phyloP scores from a whole-genome alignment of 2,888 invertebrate species.

The Heliconius ismenius region DNA sequence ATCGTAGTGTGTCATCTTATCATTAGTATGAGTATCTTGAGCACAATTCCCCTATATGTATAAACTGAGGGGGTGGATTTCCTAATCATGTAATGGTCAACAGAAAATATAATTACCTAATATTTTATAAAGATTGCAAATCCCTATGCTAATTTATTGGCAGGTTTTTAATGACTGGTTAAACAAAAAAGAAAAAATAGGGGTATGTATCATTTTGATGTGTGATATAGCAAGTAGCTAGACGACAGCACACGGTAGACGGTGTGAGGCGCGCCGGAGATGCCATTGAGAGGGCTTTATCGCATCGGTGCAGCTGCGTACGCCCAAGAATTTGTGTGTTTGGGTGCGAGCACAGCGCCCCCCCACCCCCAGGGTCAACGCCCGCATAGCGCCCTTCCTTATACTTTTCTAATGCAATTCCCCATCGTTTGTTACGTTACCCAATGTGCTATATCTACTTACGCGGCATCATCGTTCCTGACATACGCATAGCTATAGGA shows the following conservation, averaged over 20 bases:
- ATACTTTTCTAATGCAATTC: slow-evolving; percentile 46
- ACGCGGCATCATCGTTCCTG: neutral
- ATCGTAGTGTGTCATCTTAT: too few species aligned
- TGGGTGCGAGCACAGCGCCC: slow-evolving; percentile 49
- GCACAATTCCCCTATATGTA: too few species aligned
- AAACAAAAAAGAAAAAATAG: neutral
- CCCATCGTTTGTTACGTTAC: slow-evolving; percentile 43
- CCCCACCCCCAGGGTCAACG: slow-evolving; percentile 42
- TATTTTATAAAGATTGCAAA: neutral
- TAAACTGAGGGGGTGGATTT: neutral
- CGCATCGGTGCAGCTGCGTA: slow-evolving; percentile 61
- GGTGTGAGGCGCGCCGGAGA: slow-evolving; percentile 56
- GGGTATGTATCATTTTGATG: neutral
- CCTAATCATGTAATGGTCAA: neutral
- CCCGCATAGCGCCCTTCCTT: slow-evolving; percentile 49
- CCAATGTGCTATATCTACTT: slow-evolving; percentile 10
- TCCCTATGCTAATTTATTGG: neutral
- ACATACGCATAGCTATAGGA: neutral
- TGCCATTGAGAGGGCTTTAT: slow-evolving; percentile 65
- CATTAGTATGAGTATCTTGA: too few species aligned
- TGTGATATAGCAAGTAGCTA: neutral
- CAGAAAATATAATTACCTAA: neutral
- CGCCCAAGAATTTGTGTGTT: slow-evolving; percentile 75
- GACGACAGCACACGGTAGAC: slow-evolving; percentile 31
- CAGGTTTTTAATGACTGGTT: neutral